Evolutionary conservation across 2,113 vertebrate genomes (phyloP).

Genomic region (Periophthalmus modestus): DNA sequence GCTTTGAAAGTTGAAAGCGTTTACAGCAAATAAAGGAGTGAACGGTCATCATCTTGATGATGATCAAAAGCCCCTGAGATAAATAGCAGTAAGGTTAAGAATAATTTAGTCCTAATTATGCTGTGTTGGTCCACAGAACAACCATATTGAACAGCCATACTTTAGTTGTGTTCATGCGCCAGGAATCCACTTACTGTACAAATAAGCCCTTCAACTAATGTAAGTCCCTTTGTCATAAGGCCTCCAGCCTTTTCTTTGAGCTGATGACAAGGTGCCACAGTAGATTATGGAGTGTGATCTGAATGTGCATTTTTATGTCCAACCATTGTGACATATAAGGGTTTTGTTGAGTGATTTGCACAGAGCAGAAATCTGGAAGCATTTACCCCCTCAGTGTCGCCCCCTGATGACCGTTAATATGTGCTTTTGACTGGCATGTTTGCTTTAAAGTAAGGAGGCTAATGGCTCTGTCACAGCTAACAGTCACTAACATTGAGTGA

Average conservation of each 20-base stretch:
- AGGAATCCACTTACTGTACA: not conserved
- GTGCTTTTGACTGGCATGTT: slow-evolving; percentile 30
- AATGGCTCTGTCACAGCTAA: not conserved
- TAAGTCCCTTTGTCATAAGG: slow-evolving; percentile 5
- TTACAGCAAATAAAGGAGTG: too few relatives aligned
- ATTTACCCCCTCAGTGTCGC: slow-evolving; percentile 24
- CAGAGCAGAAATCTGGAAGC: slow-evolving; percentile 29
- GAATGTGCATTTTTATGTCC: not conserved
- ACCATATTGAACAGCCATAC: not conserved
- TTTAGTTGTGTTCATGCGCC: not conserved
- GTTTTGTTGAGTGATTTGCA: not conserved
- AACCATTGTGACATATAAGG: not conserved
- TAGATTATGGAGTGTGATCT: not conserved
- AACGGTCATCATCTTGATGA: too few relatives aligned
- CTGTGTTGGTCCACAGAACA: not conserved
- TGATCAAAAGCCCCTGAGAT: too few relatives aligned
- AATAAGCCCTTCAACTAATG: not conserved
- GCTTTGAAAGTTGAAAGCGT: too few relatives aligned
- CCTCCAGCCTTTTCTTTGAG: not conserved
- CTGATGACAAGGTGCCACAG: not conserved
- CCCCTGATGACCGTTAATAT: slow-evolving; percentile 29
- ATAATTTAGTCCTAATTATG: not conserved
- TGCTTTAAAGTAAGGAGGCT: slow-evolving; percentile 22
- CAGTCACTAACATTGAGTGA: slow-evolving; percentile 1
- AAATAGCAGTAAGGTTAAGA: too few relatives aligned